Evolutionary conservation across 1,140 invertebrate genomes (phyloP), one percentile per base, ranked within the genome.

Genomic region (Agrilus planipennis): DNA sequence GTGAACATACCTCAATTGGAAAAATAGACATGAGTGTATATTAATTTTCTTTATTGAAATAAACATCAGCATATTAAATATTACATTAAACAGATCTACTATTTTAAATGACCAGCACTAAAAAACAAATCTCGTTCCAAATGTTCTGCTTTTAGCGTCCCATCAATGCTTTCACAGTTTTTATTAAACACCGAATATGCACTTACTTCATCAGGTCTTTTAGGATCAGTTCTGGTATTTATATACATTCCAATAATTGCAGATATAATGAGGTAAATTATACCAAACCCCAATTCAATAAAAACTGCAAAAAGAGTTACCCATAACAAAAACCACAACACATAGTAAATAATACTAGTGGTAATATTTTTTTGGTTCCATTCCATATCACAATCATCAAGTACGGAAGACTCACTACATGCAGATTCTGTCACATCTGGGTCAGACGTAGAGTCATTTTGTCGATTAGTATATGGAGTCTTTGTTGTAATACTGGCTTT

Each of bases 151-250:
- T 87, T 91, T 2, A 97, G 66, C 2, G 92, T 90, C 11, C 94
- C 94, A 50, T 93, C 81, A 45, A 98, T 85, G 36, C 85, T 75
- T 59, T 89, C 75, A 68, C 87, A 98, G 53, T 93, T 80, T 45
- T 83, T 79, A 74, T 99, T 98, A 58, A 98, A 98, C 0, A 98
- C 93, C 39, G 92, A 98, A 62, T 98, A 99, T 0, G 94, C 92
- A 67, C 89, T 96, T 0, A 85, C 60, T 72, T 92, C 87, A 22
- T 79, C 78, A 29, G 60, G 62, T 39, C 70, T 76, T 57, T 73
- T 84, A 14, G 74, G 72, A 6, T 71, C 65, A 3, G 81, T 82
- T 31, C 86, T 64, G 22, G 89, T 91, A 59, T 91, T 96, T 0
- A 76, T 65, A 57, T 76, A 95, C 31, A 97, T 86, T 15, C 85